A percentile compares a stretch with the other conserved stretches of the same genome.
Conservation (phyloP, 2,888 invertebrate species). For the Spilarctia lutea region DNA sequence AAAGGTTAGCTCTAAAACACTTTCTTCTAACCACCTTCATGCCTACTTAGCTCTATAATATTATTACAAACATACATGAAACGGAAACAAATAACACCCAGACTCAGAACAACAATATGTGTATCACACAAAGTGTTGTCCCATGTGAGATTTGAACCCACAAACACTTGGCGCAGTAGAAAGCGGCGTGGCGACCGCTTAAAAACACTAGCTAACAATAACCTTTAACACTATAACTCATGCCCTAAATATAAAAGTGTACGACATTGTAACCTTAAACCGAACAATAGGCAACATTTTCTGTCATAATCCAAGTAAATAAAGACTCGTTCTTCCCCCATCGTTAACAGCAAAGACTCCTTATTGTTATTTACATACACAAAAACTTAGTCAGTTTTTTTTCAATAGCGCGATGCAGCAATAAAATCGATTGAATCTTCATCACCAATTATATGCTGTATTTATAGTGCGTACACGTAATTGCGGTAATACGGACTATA, state of each 20-base stretch:
- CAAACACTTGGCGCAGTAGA: too few species aligned
- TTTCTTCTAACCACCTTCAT: too few species aligned
- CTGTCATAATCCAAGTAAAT: background rate
- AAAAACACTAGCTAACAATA: too few species aligned
- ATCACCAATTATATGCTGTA: background rate
- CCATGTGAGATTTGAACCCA: too few species aligned
- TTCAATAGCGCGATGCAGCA: background rate
- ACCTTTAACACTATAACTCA: background rate
- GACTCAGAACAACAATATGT: too few species aligned
- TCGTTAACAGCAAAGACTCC: background rate
- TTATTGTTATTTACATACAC: background rate
- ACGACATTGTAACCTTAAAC: background rate
- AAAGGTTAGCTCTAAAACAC: too few species aligned
- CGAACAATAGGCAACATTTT: constrained; percentile 1
- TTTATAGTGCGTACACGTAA: constrained; percentile 1
- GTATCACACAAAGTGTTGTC: too few species aligned
- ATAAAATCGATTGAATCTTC: background rate
- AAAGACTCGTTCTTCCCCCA: background rate
- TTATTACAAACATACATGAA: too few species aligned
- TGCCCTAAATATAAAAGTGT: background rate
- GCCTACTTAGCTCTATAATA: too few species aligned
- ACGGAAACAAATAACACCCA: too few species aligned
- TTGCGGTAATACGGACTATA: background rate
- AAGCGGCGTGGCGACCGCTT: too few species aligned
- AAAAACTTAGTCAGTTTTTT: background rate